phyloP scores from a whole-genome alignment of 2,888 invertebrate species.

The Polietes domitor region DNA sequence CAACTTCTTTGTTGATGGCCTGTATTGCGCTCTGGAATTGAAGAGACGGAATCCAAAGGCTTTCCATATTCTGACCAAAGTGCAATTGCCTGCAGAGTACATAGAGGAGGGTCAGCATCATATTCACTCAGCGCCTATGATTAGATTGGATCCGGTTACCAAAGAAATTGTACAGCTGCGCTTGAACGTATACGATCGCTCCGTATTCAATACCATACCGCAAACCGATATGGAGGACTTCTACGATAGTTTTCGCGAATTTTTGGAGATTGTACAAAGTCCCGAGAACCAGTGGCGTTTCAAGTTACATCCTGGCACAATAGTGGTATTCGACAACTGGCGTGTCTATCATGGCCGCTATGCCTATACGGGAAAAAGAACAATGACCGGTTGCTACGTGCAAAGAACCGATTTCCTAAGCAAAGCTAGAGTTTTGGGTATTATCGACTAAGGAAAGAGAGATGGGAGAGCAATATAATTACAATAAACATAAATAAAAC shows the following conservation, averaged over 20 bases:
- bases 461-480: background rate
- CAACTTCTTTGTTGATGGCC: slow-evolving; percentile 88
- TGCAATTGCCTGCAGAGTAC: slow-evolving; percentile 85
- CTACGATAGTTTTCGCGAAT: slow-evolving; percentile 83
- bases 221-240: slow-evolving; percentile 83
- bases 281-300: slow-evolving; percentile 83
- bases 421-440: slow-evolving; percentile 82
- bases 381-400: slow-evolving; percentile 88
- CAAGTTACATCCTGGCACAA: slow-evolving; percentile 85
- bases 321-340: slow-evolving; percentile 90
- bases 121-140: slow-evolving; percentile 83
- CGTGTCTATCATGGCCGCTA: slow-evolving; percentile 88
- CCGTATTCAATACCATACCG: slow-evolving; percentile 83
- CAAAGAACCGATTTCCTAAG: slow-evolving; percentile 86
- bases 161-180: slow-evolving; percentile 84
- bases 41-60: slow-evolving; percentile 82
- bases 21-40: slow-evolving; percentile 84
- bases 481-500: background rate
- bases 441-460: slow-evolving; percentile 77
- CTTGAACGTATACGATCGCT: slow-evolving; percentile 89
- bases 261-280: slow-evolving; percentile 82
- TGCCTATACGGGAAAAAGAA: slow-evolving; percentile 85
- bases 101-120: slow-evolving; percentile 85
- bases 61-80: slow-evolving; percentile 83
- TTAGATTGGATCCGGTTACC: slow-evolving; percentile 82